Percentiles rank a stretch among this genome's conserved stretches.
phyloP scores from a whole-genome alignment of 2,888 invertebrate genomes.

The Parapristionchus giblindavisi region DNA sequence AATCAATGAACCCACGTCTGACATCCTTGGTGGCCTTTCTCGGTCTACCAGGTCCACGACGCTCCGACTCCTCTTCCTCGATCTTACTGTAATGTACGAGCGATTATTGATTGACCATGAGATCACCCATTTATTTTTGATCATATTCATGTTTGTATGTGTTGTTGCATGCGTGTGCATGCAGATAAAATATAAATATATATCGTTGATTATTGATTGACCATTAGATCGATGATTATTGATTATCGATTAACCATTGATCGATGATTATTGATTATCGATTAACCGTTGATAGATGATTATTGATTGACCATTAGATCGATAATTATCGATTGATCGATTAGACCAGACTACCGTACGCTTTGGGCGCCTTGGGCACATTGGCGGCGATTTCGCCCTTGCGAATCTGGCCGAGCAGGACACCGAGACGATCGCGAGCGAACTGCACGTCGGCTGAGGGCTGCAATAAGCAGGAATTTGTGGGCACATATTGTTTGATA shows the following conservation, averaged over 20 bases:
- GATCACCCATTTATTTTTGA: neutral
- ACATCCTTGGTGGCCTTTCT: constrained; percentile 43
- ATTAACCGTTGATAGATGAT: too few species aligned
- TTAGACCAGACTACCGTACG: neutral
- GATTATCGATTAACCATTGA: too few species aligned
- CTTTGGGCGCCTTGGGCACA: constrained; percentile 19
- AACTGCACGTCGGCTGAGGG: constrained; percentile 65
- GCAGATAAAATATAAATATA: neutral
- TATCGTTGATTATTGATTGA: too few species aligned
- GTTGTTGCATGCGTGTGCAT: neutral
- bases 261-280: too few species aligned
- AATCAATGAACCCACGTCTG: neutral
- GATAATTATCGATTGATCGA: neutral
- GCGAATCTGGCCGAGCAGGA: constrained; percentile 56
- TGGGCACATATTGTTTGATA: too few species aligned
- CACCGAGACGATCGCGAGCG: constrained; percentile 64
- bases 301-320: neutral
- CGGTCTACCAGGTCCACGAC: constrained; percentile 56
- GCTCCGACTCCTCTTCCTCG: constrained; percentile 23
- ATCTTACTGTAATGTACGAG: constrained; percentile 30
- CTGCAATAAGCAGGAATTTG: neutral
- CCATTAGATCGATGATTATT: too few species aligned
- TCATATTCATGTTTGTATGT: neutral
- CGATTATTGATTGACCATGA: too few species aligned
- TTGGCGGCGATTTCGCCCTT: constrained; percentile 46